Conservation (phyloP, 1,140 invertebrate species). For the Drosophila bifasciata region DNA sequence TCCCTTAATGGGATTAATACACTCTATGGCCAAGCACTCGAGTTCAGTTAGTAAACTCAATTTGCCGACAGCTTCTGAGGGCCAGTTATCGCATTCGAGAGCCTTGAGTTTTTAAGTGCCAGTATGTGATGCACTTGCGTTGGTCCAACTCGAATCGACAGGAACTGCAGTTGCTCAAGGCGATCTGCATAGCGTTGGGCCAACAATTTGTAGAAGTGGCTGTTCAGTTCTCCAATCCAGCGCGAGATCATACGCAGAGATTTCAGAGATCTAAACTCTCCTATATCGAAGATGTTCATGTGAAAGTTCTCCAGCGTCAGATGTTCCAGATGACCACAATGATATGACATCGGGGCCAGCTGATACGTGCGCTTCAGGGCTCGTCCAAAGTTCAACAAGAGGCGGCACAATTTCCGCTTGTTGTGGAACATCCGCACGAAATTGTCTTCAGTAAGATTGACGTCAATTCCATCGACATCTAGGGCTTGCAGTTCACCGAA, state of each 20-base stretch:
- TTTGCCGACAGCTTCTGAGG: slow-evolving; percentile 18
- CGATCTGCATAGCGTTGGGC: slow-evolving; percentile 21
- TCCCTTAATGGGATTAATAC: not conserved
- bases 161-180: slow-evolving; percentile 51
- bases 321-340: slow-evolving; percentile 48
- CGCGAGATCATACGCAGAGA: slow-evolving; percentile 49
- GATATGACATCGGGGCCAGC: slow-evolving; percentile 12
- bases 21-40: slow-evolving; percentile 51
- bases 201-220: slow-evolving; percentile 38
- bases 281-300: slow-evolving; percentile 20
- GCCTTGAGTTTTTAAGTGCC: slow-evolving; percentile 25
- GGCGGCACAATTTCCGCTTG: slow-evolving; percentile 19
- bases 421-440: slow-evolving; percentile 45
- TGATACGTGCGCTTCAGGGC: slow-evolving; percentile 3
- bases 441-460: slow-evolving; percentile 16
- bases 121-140: slow-evolving; percentile 41
- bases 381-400: slow-evolving; percentile 47
- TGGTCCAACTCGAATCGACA: slow-evolving; percentile 15
- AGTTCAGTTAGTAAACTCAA: slow-evolving; percentile 32
- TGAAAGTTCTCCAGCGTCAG: slow-evolving; percentile 63
- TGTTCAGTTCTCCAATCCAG: slow-evolving; percentile 13
- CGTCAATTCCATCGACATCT: slow-evolving; percentile 61
- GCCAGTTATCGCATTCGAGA: slow-evolving; percentile 53
- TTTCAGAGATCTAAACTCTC: slow-evolving; percentile 39
- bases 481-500: slow-evolving; percentile 45